A percentile compares a stretch with the other conserved stretches of the same genome.
Evolutionary conservation across 2,797 vertebrate species (phyloP).

Genomic region (Sciaenops ocellatus): DNA sequence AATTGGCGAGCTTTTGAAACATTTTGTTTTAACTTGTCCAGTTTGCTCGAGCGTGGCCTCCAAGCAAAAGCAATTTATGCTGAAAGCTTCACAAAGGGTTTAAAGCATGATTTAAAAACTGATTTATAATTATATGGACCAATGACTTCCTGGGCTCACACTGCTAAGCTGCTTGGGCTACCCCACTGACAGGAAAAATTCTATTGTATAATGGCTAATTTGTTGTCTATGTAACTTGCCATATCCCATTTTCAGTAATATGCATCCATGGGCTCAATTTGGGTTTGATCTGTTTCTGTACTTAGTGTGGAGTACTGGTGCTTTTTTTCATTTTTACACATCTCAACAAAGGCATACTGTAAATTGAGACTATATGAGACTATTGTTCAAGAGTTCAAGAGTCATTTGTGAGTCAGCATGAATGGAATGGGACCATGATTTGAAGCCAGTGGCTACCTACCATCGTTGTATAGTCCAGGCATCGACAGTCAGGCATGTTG

Average conservation of each 20-base stretch:
- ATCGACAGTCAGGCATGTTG: no score
- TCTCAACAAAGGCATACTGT: no score
- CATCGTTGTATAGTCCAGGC: no score
- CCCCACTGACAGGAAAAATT: background rate
- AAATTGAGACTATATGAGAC: no score
- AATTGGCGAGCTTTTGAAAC: background rate
- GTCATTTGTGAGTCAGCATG: no score
- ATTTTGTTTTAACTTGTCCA: background rate
- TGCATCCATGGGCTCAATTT: background rate
- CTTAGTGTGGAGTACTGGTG: background rate
- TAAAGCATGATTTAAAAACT: conserved; percentile 11
- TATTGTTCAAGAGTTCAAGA: no score
- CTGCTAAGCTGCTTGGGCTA: conserved; percentile 7
- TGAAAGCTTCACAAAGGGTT: conserved; percentile 17
- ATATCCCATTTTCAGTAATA: conserved; percentile 1
- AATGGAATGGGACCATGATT: no score
- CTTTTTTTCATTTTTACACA: background rate
- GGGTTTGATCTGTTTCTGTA: background rate
- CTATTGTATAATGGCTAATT: conserved; percentile 15
- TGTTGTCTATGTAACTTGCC: conserved; percentile 21
- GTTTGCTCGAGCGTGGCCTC: conserved; percentile 6
- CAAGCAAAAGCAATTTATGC: conserved; percentile 24
- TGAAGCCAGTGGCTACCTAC: no score
- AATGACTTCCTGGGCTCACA: background rate
- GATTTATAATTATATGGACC: conserved; percentile 31